Base-by-base conservation (phyloP, 2,113 vertebrate species). In the Catagonus wagneri region DNA sequence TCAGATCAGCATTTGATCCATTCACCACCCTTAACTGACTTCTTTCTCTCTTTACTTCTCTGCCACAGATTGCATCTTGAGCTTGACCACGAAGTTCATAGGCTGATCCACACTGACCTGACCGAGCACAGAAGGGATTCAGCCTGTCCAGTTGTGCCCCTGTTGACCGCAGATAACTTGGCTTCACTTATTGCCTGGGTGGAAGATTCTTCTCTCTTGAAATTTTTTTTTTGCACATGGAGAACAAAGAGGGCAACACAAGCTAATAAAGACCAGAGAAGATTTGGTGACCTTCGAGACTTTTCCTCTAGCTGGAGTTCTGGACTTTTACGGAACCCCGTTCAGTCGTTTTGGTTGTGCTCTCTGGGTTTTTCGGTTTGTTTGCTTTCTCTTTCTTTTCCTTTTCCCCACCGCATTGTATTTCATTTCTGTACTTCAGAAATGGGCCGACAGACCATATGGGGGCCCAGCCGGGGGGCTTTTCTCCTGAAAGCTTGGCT, bases 391-490 rank as follows among this genome's bases (percentile, higher is more conserved):
- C 97, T 96, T 87, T 84, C 71, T 90, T 94, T 97, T 95, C 32
- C 52, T 93, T 79, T 80, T 2, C 93, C 85, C 22, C 71, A 81
- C 25, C 81, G 3, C 97, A 66, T 96, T 86, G 91, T 98, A 95
- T 98, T 98, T 98, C 83, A 80, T 98, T 98, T 98, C 96, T 96
- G 96, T 92, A 81, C 92, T 96, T 97, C 98, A 99, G 99, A 98
- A 98, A 99, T 99, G 99, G 99, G 99, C 99, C 99, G 95, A 87
- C 98, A 99, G 98, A 98, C 98, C 96, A 98, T 98, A 98, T 97
- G 98, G 94, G 99, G 99, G 99, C 99, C 99, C 99, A 98, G 98
- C 97, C 99, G 98, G 97, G 98, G 99, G 99, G 98, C 99, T 97
- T 98, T 99, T 83, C 98, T 99, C 86, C 81, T 99, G 95, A 99